Evolutionary conservation across 2,888 invertebrate genomes (phyloP).

Genomic region (Leucophenga maculata): DNA sequence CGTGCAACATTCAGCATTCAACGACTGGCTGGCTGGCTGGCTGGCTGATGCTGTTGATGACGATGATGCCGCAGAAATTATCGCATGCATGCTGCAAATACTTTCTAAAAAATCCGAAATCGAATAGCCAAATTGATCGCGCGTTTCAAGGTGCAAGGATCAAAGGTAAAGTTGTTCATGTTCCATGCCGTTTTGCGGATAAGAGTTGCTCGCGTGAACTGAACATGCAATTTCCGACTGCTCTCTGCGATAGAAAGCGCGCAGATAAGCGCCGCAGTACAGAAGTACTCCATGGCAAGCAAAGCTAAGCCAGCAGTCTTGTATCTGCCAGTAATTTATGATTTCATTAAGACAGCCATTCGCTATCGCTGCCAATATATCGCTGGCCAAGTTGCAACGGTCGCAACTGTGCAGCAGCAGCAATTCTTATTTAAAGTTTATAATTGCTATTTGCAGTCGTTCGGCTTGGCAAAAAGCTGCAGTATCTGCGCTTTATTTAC

Average conservation of each 20-base stretch:
- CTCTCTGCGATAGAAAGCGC: constrained; percentile 14
- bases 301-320: constrained; percentile 28
- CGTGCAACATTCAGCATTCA: constrained; percentile 63
- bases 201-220: constrained; percentile 13
- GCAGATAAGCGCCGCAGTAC: constrained; percentile 1
- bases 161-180: constrained; percentile 55
- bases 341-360: constrained; percentile 69
- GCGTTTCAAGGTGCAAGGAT: constrained; percentile 61
- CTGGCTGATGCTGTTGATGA: too few species aligned
- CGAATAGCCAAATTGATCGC: constrained; percentile 29
- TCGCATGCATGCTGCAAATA: constrained; percentile 48
- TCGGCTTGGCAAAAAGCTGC: not conserved
- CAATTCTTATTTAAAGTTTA: constrained; percentile 59
- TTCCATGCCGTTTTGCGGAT: constrained; percentile 48
- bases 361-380: constrained; percentile 68
- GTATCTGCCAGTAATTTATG: constrained; percentile 62
- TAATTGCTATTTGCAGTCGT: constrained; percentile 53
- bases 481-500: constrained; percentile 5
- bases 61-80: constrained; percentile 45
- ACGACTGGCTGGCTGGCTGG: too few species aligned
- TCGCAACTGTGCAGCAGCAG: constrained; percentile 51
- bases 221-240: constrained; percentile 49
- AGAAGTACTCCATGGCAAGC: not conserved
- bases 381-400: constrained; percentile 52
- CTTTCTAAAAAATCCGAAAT: not conserved